These are phyloP conservation scores for Meteorus colon DNA, from an alignment of 2,888 invertebrate genomes.

Conservation along the genomic window DNA sequence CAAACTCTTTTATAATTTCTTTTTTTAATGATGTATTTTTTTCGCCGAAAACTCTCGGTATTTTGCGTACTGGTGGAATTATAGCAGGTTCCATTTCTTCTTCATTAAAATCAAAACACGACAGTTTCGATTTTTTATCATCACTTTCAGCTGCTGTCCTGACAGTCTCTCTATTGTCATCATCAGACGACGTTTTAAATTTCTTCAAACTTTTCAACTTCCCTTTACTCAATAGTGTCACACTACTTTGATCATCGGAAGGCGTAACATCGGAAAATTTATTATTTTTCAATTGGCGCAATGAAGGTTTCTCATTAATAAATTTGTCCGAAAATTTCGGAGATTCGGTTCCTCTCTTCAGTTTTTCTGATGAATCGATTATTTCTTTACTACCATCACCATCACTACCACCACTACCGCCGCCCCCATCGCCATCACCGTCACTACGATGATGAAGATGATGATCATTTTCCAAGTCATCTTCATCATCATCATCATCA, in stretches of 20 bases:
- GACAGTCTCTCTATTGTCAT: constrained; percentile 49
- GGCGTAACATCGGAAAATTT: constrained; percentile 28
- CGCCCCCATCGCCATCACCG: not conserved
- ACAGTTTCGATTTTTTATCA: constrained; percentile 75
- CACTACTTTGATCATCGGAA: not conserved
- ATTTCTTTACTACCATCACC: constrained; percentile 56
- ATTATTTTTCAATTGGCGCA: constrained; percentile 4
- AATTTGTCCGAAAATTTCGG: not conserved
- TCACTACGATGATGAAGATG: not conserved
- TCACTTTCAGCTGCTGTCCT: constrained; percentile 50
- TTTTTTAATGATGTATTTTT: constrained; percentile 67
- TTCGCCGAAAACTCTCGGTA: constrained; percentile 77
- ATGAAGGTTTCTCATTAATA: not conserved
- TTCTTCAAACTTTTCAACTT: constrained; percentile 46
- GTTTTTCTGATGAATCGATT: constrained; percentile 63
- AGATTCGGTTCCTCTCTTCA: constrained; percentile 65
- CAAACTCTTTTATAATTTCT: constrained; percentile 70
- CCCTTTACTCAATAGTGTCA: not conserved
- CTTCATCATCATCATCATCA: constrained; percentile 19
- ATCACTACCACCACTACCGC: constrained; percentile 36
- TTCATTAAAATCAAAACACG: constrained; percentile 87
- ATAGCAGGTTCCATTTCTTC: constrained; percentile 80
- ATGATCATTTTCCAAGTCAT: constrained; percentile 8
- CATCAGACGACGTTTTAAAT: constrained; percentile 49
- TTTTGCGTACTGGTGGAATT: constrained; percentile 76